These are phyloP conservation scores for Austrofundulus limnaeus DNA, from an alignment of 2,113 vertebrate species.

Conservation along the genomic window DNA sequence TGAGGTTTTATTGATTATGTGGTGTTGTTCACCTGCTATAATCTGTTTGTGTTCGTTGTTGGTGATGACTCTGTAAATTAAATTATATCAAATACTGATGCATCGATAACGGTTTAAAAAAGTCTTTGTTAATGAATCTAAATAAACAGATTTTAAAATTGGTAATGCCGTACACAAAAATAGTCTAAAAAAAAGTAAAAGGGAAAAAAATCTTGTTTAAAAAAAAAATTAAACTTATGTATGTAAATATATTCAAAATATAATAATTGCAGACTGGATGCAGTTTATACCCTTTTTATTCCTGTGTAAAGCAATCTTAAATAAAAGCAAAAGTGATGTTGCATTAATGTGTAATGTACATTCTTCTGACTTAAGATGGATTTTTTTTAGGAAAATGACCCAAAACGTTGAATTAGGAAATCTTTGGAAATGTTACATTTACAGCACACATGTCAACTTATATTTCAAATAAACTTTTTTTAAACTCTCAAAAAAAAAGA, in stretches of 20 bases:
- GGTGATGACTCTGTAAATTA: slow-evolving; percentile 24
- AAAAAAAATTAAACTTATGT: not conserved
- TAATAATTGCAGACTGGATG: not conserved
- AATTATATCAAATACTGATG: slow-evolving; percentile 33
- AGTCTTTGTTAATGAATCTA: slow-evolving; percentile 11
- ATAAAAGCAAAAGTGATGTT: not conserved
- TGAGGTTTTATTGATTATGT: slow-evolving; percentile 18
- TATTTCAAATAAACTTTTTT: no score
- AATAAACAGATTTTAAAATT: not conserved
- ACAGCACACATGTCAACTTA: not conserved
- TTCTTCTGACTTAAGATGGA: no score
- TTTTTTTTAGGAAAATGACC: not conserved
- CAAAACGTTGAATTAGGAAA: not conserved
- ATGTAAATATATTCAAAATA: no score
- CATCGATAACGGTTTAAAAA: slow-evolving; percentile 2
- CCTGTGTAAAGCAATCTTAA: not conserved
- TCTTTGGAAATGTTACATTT: not conserved
- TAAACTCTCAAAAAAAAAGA: no score
- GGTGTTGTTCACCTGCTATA: slow-evolving; percentile 25
- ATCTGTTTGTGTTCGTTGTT: slow-evolving; percentile 34
- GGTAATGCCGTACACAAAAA: not conserved
- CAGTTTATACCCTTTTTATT: not conserved
- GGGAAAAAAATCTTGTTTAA: not conserved
- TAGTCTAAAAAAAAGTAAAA: not conserved
- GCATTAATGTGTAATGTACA: not conserved